Evolutionary conservation across 2,888 invertebrate genomes (phyloP).

Genomic region (Amitus sp.): DNA sequence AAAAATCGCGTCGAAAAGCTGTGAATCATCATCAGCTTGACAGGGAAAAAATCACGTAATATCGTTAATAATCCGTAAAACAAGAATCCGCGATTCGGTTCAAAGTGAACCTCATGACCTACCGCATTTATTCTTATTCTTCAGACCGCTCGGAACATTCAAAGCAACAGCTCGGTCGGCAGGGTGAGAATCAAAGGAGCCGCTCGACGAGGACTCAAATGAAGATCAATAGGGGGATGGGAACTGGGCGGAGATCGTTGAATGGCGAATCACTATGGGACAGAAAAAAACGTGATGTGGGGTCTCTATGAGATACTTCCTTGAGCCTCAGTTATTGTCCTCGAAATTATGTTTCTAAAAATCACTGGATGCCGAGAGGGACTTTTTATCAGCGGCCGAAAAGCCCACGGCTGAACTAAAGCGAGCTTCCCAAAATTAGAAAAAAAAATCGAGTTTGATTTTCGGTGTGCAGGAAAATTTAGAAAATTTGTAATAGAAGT

Average conservation of each 20-base stretch:
- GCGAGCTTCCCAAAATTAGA: no score
- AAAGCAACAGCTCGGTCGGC: constrained; percentile 39
- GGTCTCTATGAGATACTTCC: constrained; percentile 35
- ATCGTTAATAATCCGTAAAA: background rate
- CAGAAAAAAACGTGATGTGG: constrained; percentile 41
- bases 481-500: no score
- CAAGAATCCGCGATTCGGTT: background rate
- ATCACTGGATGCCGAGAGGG: background rate
- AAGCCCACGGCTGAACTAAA: background rate
- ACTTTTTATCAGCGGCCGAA: background rate
- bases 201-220: constrained; percentile 37
- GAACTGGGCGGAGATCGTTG: constrained; percentile 43
- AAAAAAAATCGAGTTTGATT: no score
- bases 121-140: constrained; percentile 16
- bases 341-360: constrained; percentile 3
- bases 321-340: constrained; percentile 13
- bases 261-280: constrained; percentile 43
- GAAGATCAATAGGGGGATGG: constrained; percentile 42
- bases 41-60: background rate
- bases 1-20: background rate
- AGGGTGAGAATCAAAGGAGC: constrained; percentile 44
- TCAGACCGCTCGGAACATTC: constrained; percentile 16
- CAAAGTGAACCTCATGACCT: constrained; percentile 2
- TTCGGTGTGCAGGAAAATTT: no score
- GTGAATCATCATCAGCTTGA: background rate